Percentiles rank a stretch among this genome's conserved stretches.
Evolutionary conservation across 2,113 vertebrate species (phyloP).

Genomic region (Sinocyclocheilus rhinocerous): DNA sequence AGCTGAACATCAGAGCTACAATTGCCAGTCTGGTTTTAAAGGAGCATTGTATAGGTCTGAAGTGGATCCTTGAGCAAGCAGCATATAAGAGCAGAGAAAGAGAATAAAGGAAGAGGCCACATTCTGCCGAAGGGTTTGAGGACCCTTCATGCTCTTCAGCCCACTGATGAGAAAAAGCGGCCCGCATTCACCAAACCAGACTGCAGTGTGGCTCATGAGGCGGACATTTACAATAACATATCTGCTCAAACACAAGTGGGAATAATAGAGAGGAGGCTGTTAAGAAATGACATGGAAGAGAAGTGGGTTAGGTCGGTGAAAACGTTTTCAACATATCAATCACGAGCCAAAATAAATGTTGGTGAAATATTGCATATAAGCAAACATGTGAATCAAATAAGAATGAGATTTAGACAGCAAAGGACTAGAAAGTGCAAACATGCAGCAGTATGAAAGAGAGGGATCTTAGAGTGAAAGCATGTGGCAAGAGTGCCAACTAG

Average conservation of each 20-base stretch:
- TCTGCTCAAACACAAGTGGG: background rate
- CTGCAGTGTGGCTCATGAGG: background rate
- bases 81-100: constrained; percentile 20
- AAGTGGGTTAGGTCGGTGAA: background rate
- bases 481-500: constrained; percentile 15
- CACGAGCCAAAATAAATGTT: too few species aligned
- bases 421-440: constrained; percentile 13
- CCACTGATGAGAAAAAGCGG: background rate
- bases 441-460: constrained; percentile 22
- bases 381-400: background rate
- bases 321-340: background rate
- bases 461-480: background rate
- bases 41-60: constrained; percentile 18
- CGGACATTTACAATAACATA: constrained; percentile 1
- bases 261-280: background rate
- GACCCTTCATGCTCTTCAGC: constrained; percentile 32
- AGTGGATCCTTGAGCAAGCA: background rate
- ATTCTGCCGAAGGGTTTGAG: constrained; percentile 2
- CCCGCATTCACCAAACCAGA: background rate
- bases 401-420: background rate
- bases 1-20: background rate
- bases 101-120: constrained; percentile 18
- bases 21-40: constrained; percentile 34
- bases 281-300: background rate
- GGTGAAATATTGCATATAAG: background rate